Base-by-base conservation (phyloP, 2,888 invertebrate species). In the Stenotaenia linearis region DNA sequence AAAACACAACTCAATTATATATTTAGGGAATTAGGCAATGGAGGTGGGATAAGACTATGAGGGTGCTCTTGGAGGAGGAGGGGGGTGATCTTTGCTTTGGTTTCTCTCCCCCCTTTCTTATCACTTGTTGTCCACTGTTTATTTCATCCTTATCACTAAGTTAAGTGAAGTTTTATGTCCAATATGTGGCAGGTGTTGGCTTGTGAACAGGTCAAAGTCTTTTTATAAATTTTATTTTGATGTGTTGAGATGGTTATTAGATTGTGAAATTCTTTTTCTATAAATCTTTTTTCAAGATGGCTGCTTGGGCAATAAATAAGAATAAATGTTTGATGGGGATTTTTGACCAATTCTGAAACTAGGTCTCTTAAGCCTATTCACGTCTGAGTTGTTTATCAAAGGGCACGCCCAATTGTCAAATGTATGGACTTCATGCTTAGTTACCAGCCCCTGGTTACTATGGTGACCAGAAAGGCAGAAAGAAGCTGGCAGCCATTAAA, bases 141-240 rank as follows among this genome's bases (percentile, higher is more conserved):
- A 56, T 56, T 56, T 56, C 56, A 56, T 56, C 23, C 56, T 56
- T 56, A 56, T 56, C 56, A 56, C 21, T 4, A 21, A 56, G 56
- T 56, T 56, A 56, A 56, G 56, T 56, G 56, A 56, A 56, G 56
- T 56, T 56, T 56, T 18, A 56, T 56, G 56, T 56, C 21, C 56
- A 56, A 15, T 56, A 21, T 56, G 56, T 56, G 56, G 21, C 56
- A 56, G 56, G 56, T 56, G 56, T 56, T 56, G 56, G 56, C 12
- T 56, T 56, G 56, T 56, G 21, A 56, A 56, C 56, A 56, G 56
- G 56, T 56, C 56, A 56, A 56, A 56, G 56, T 56, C 56, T 56
- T 56, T 23, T 56, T 18, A 45, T 45, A 45, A 18, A 45, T 45
- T 45, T 56, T 56, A 7, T 21, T 18, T 56, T 21, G n/a, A n/a